phyloP scores from a whole-genome alignment of 2,797 vertebrate species.

The Siniperca scherzeri region DNA sequence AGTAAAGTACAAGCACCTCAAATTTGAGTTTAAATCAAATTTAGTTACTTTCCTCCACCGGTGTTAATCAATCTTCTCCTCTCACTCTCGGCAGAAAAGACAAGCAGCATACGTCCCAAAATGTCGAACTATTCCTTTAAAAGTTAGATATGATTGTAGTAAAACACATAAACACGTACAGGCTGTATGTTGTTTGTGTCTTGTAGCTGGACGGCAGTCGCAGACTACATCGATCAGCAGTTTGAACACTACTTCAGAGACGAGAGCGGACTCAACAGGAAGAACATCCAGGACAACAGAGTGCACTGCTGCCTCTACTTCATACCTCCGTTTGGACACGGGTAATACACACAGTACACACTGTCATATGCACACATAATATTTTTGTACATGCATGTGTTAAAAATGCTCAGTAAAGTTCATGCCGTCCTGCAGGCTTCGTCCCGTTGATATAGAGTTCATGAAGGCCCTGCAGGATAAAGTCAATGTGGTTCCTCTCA shows the following conservation, averaged over 20 bases:
- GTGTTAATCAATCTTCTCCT: no score
- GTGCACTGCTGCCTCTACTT: slow-evolving; percentile 99
- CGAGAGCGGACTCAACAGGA: slow-evolving; percentile 95
- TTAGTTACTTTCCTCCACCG: neutral
- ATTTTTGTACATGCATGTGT: neutral
- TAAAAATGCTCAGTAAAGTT: neutral
- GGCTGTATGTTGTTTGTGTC: neutral
- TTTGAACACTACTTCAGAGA: slow-evolving; percentile 97
- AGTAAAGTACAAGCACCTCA: neutral
- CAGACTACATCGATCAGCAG: slow-evolving; percentile 94
- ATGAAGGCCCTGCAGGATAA: slow-evolving; percentile 97
- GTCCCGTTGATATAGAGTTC: slow-evolving; percentile 95
- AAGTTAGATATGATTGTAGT: neutral
- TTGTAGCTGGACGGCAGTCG: slow-evolving; percentile 93
- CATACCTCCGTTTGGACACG: slow-evolving; percentile 95
- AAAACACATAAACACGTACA: neutral
- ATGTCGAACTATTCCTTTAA: neutral
- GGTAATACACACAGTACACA: slow-evolving; percentile 80
- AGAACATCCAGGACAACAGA: slow-evolving; percentile 97
- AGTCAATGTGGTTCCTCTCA: slow-evolving; percentile 95
- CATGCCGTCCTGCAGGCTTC: slow-evolving; percentile 82
- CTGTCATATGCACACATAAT: neutral
- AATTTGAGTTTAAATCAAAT: no score
- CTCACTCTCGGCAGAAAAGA: neutral
- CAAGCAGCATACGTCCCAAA: neutral